Conservation (phyloP, 2,113 vertebrate genomes). For the Poecilia latipinna region DNA sequence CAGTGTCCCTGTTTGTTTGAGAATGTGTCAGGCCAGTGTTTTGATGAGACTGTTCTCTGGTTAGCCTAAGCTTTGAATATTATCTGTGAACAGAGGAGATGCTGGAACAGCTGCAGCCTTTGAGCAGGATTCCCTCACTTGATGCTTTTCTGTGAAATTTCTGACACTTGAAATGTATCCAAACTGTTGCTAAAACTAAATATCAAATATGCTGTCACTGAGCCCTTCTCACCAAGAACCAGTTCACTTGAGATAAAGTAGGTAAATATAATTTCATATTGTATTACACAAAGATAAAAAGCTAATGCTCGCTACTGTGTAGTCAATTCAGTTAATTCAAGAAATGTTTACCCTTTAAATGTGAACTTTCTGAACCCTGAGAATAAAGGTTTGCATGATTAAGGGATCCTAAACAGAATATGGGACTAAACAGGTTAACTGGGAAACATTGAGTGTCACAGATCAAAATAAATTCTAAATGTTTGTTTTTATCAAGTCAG, state of each 20-base stretch:
- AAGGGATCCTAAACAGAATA: background rate
- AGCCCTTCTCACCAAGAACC: slow-evolving; percentile 34
- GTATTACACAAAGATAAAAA: slow-evolving; percentile 8
- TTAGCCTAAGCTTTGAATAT: slow-evolving; percentile 51
- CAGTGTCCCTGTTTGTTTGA: slow-evolving; percentile 42
- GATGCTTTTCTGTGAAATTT: slow-evolving; percentile 54
- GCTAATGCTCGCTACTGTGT: slow-evolving; percentile 12
- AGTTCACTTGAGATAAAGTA: slow-evolving; percentile 32
- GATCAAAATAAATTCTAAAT: background rate
- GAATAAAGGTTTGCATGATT: background rate
- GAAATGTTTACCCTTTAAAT: slow-evolving; percentile 12
- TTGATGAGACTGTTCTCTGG: slow-evolving; percentile 49
- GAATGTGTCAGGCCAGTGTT: slow-evolving; percentile 27
- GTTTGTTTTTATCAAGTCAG: background rate
- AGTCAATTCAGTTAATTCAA: slow-evolving; percentile 17
- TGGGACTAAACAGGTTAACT: background rate
- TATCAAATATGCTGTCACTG: slow-evolving; percentile 62
- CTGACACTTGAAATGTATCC: slow-evolving; percentile 77
- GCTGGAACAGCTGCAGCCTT: slow-evolving; percentile 40
- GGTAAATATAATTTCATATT: slow-evolving; percentile 9
- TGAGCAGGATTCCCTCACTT: slow-evolving; percentile 27
- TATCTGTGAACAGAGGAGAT: slow-evolving; percentile 50
- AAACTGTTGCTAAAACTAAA: slow-evolving; percentile 44
- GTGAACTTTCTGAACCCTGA: slow-evolving; percentile 22
- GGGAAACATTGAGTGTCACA: background rate